Evolutionary conservation across 1,140 invertebrate species (phyloP).

Genomic region (Polyergus mexicanus): DNA sequence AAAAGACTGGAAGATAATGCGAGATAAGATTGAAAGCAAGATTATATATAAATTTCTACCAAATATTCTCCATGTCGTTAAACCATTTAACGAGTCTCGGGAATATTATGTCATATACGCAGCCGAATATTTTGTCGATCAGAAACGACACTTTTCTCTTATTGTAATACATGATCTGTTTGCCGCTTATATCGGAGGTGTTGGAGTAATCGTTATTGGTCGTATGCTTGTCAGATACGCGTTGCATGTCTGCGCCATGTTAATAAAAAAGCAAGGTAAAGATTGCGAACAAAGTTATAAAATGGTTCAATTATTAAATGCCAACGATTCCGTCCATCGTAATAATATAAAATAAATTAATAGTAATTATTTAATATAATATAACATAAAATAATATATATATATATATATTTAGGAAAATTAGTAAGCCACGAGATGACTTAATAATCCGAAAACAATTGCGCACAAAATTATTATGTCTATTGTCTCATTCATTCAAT

Average conservation of each 20-base stretch:
- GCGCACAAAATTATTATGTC: background rate
- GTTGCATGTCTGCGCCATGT: conserved; percentile 24
- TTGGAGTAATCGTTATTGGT: background rate
- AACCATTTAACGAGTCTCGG: conserved; percentile 31
- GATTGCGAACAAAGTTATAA: background rate
- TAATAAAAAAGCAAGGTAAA: conserved; percentile 29
- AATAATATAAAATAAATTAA: background rate
- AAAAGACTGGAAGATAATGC: conserved; percentile 29
- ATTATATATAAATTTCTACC: conserved; percentile 44
- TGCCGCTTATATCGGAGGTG: background rate
- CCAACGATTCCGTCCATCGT: no score
- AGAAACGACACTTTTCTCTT: conserved; percentile 13
- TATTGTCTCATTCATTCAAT: background rate
- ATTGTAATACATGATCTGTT: conserved; percentile 16
- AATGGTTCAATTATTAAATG: conserved; percentile 19
- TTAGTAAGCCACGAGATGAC: background rate
- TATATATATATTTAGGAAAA: background rate
- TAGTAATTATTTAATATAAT: conserved; percentile 2
- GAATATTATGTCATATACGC: background rate
- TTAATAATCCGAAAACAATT: conserved; percentile 31
- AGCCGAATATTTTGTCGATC: conserved; percentile 37
- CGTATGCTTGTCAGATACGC: background rate
- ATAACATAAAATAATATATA: background rate
- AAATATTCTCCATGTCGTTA: conserved; percentile 8
- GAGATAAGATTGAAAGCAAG: conserved; percentile 39